A percentile compares a stretch with the other conserved stretches of the same genome.
Evolutionary conservation across 2,797 vertebrate species (phyloP).

Genomic region (Selene dorsalis): DNA sequence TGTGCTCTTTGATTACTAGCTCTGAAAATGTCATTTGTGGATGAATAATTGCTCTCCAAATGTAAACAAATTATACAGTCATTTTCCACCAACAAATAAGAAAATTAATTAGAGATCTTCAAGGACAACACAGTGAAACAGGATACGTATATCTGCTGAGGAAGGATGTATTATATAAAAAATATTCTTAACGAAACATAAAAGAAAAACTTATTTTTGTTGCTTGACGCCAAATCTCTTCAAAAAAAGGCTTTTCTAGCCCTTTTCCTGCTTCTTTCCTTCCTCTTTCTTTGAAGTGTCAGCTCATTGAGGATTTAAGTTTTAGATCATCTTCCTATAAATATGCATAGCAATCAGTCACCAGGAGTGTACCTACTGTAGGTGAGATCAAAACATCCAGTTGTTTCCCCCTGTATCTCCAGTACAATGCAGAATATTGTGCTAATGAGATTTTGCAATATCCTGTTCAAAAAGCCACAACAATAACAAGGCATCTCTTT

Average conservation of each 20-base stretch:
- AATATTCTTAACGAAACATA: conserved; percentile 8
- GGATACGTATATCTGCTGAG: background rate
- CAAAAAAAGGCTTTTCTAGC: conserved; percentile 6
- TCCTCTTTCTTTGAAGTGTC: conserved; percentile 45
- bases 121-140: conserved; percentile 13
- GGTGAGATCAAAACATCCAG: conserved; percentile 17
- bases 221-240: conserved; percentile 5
- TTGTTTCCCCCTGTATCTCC: background rate
- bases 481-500: conserved; percentile 40
- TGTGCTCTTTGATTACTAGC: conserved; percentile 21
- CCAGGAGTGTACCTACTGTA: conserved; percentile 3
- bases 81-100: background rate
- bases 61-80: background rate
- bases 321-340: conserved; percentile 26
- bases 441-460: conserved; percentile 32
- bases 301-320: conserved; percentile 28
- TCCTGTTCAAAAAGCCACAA: conserved; percentile 36
- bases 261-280: conserved; percentile 9
- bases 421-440: conserved; percentile 11
- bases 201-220: conserved; percentile 23
- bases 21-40: conserved; percentile 23
- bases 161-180: conserved; percentile 2
- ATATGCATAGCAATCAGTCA: conserved; percentile 34
- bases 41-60: conserved; percentile 20
- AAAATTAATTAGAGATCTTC: conserved; percentile 1